Evolutionary conservation across 2,113 vertebrate species (phyloP).

Genomic region (Aleadryas rufinucha): DNA sequence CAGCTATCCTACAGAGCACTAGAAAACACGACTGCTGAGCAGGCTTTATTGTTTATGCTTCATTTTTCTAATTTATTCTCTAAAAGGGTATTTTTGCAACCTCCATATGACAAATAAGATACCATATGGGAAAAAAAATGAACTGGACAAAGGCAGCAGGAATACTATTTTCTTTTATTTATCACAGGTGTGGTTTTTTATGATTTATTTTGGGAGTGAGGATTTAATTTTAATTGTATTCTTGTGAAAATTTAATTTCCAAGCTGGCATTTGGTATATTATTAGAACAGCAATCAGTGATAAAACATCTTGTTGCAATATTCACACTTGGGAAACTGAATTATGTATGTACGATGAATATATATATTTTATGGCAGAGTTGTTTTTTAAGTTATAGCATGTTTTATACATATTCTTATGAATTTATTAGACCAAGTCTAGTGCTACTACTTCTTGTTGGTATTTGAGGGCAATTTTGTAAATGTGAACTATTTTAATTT

Average conservation of each 20-base stretch:
- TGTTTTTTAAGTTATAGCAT: background rate
- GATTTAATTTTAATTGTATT: background rate
- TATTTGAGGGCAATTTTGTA: background rate
- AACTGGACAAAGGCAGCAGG: conserved; percentile 49
- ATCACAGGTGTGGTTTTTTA: background rate
- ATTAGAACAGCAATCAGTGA: background rate
- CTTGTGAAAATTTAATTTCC: conserved; percentile 37
- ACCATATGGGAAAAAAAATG: conserved; percentile 35
- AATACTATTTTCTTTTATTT: conserved; percentile 33
- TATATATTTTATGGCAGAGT: background rate
- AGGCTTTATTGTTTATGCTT: conserved; percentile 62
- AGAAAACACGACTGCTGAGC: conserved; percentile 51
- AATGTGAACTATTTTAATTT: background rate
- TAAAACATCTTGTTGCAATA: background rate
- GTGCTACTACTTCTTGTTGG: background rate
- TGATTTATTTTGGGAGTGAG: background rate
- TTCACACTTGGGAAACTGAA: conserved; percentile 1
- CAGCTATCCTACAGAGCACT: conserved; percentile 48
- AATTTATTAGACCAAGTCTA: background rate
- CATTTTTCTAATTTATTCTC: conserved; percentile 59
- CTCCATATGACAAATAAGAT: conserved; percentile 53
- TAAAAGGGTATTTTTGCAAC: conserved; percentile 41
- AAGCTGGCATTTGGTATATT: background rate
- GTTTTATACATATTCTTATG: background rate
- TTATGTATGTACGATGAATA: background rate